Evolutionary conservation across 1,140 invertebrate genomes (phyloP).

Genomic region (Cotesia glomerata): DNA sequence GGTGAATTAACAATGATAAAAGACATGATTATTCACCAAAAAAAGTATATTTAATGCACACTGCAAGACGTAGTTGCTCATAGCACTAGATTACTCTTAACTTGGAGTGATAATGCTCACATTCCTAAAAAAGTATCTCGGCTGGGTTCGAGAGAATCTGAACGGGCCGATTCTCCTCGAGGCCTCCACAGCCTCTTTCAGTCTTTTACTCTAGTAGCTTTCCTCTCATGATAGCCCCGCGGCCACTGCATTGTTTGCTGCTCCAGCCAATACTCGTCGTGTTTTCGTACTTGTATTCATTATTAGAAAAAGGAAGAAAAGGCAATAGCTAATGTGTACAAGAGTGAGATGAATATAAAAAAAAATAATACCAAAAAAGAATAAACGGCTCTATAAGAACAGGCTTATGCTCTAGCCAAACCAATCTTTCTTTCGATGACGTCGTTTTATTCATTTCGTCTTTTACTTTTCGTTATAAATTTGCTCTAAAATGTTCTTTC

Average conservation of each 20-base stretch:
- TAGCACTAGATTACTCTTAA: conserved; percentile 58
- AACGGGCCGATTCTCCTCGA: conserved; percentile 27
- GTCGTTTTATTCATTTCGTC: background rate
- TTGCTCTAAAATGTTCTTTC: background rate
- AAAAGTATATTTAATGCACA: conserved; percentile 52
- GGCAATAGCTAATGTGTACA: conserved; percentile 28
- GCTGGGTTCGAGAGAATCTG: conserved; percentile 34
- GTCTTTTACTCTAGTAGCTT: conserved; percentile 47
- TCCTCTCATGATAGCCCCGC: conserved; percentile 60
- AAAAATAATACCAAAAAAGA: conserved; percentile 20
- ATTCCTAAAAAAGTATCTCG: conserved; percentile 54
- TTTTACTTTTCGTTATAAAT: conserved; percentile 10
- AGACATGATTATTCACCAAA: conserved; percentile 43
- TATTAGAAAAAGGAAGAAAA: conserved; percentile 49
- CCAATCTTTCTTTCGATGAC: conserved; percentile 9
- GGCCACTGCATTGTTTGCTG: conserved; percentile 59
- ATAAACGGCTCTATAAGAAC: conserved; percentile 1
- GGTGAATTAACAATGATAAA: background rate
- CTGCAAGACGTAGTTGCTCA: conserved; percentile 57
- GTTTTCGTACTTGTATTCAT: conserved; percentile 61
- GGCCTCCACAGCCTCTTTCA: conserved; percentile 26
- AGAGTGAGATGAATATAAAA: conserved; percentile 20
- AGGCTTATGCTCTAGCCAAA: background rate
- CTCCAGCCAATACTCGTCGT: conserved; percentile 57
- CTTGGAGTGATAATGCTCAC: conserved; percentile 60